Evolutionary conservation across 2,888 invertebrate species (phyloP), one percentile per base, ranked within the genome.

Genomic region (Atrina japonica): DNA sequence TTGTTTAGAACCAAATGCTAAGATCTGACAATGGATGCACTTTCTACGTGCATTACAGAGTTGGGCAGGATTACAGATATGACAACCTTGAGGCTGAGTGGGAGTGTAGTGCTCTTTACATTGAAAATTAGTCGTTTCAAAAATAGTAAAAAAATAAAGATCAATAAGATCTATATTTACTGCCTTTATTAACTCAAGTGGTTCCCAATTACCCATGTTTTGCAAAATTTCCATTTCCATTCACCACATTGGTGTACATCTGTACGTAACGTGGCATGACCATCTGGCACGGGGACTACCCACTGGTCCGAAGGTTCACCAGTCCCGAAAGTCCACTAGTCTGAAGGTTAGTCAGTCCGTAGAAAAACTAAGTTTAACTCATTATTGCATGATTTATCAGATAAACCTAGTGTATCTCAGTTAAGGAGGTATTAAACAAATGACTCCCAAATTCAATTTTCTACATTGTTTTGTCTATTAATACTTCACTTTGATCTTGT

Each of bases 201-300:
- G 16, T 60, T 25, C 30, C 14, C 52, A 11, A 50, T n/a, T 16
- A 58, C 58, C 27, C 40, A 59, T 43, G 64, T 18, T 25, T 49
- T 23, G 59, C 70, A 65, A 18, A 27, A 56, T n/a, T 53, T 65
- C 58, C 70, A 70, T 41, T 45, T 27, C 58, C 58, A 69, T 21
- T 63, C 56, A 16, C 29, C 63, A 43, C 69, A 69, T 2, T 25
- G 18, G 53, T 70, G 70, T 11, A 64, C 50, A 16, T 58, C 52
- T 18, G 45, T 45, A 52, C 58, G 25, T 14, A 43, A 25, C 40
- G 27, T 53, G 16, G 47, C 23, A 65, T n/a, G 14, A 59, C 50
- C 41, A 53, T 64, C 43, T 65, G 58, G 41, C 70, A 70, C 11
- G n/a, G n/a, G n/a, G n/a, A n/a, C n/a, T n/a, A n/a, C n/a, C n/a